phyloP scores from a whole-genome alignment of 2,888 invertebrate species.

The Pinctada fucata region DNA sequence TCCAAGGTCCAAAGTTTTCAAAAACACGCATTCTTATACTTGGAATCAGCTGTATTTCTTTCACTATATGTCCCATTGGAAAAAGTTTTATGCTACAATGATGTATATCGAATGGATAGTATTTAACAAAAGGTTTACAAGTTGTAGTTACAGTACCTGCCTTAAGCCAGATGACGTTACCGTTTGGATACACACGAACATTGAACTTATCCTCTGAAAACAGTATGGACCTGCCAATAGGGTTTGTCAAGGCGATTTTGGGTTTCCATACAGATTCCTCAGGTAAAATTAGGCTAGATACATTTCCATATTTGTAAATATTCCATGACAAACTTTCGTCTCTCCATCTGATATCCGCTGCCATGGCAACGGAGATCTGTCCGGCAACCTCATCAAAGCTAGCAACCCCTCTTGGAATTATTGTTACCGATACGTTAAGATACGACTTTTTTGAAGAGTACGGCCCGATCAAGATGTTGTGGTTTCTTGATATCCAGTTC shows the following conservation, averaged over 20 bases:
- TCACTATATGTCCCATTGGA: slow-evolving; percentile 2
- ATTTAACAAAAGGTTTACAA: slow-evolving; percentile 24
- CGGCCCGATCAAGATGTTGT: no score
- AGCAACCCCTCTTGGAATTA: slow-evolving; percentile 27
- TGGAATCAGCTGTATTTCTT: slow-evolving; percentile 15
- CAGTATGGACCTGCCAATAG: slow-evolving; percentile 19
- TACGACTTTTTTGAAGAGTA: no score
- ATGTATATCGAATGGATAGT: slow-evolving; percentile 31
- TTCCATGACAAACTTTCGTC: slow-evolving; percentile 17
- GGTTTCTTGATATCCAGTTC: no score
- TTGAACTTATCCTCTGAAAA: slow-evolving; percentile 28
- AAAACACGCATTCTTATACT: slow-evolving; percentile 11
- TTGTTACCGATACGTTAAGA: slow-evolving; percentile 20
- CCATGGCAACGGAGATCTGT: slow-evolving; percentile 29
- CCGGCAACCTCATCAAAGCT: slow-evolving; percentile 28
- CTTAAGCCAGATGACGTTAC: slow-evolving; percentile 7
- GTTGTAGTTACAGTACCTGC: slow-evolving; percentile 16
- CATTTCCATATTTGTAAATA: slow-evolving; percentile 5
- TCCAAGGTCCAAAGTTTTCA: slow-evolving; percentile 33
- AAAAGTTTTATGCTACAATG: slow-evolving; percentile 12
- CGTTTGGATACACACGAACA: slow-evolving; percentile 20
- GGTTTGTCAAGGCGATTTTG: slow-evolving; percentile 24
- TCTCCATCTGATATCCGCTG: slow-evolving; percentile 25
- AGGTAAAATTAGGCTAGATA: slow-evolving; percentile 21
- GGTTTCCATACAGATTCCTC: slow-evolving; percentile 24